Evolutionary conservation across 2,797 vertebrate species (phyloP), one percentile per base, ranked within the genome.

Genomic region (Coregonus sp.): DNA sequence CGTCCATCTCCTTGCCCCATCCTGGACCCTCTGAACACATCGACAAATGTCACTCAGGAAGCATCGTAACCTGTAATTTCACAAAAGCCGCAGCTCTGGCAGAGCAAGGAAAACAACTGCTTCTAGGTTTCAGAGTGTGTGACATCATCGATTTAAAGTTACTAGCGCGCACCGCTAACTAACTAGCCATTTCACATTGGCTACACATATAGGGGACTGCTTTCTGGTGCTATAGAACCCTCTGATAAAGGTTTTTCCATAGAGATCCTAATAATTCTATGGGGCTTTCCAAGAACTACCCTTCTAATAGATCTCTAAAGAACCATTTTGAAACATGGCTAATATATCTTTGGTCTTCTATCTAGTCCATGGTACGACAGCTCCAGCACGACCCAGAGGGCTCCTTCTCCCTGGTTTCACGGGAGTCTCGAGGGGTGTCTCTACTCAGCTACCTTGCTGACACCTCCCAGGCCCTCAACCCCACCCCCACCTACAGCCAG

Each of bases 371-470:
- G 86, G 86, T 96, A 74, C 94, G 90, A 33, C 95, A 95, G 81
- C 86, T 95, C 9, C 91, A 90, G 47, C 91, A 90, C 37, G 94
- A 92, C 67, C 85, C 84, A 1, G 92, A 91, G 1, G 85, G 87
- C 35, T 90, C 92, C 5, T 87, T 95, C 61, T 86, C 91, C 9
- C 85, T 93, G 20, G 80, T 88, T 31, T 70, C 76, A 2, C 85
- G 89, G 75, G 72, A 93, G 73, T 88, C 92, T 51, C 94, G 92
- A 76, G 93, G 95, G 12, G 93, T 95, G 80, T 96, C 95, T 72
- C 91, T 97, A 75, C 86, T 96, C 82, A 96, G 95, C 89, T 98
- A 96, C 90, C 85, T 97, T 90, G 93, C 96, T 0, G 88, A 95
- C 56, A 0, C 83, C 1, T 84, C 80, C 75, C 3, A 82, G 70